Evolutionary conservation across 1,140 invertebrate genomes (phyloP).

Genomic region (Ceratosolen solmsi): DNA sequence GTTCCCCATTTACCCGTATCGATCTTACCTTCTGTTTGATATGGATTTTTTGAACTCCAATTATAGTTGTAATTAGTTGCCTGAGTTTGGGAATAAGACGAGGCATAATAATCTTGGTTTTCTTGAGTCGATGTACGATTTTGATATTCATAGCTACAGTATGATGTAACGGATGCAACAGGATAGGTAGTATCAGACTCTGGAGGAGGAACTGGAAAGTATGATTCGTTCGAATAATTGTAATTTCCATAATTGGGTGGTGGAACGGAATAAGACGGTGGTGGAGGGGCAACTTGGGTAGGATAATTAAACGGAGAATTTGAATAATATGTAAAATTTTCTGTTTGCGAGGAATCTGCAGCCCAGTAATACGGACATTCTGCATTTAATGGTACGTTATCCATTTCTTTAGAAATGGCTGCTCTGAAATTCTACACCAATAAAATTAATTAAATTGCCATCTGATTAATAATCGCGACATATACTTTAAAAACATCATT

Average conservation of each 20-base stretch:
- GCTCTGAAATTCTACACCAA: slow-evolving; percentile 26
- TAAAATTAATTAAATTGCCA: not conserved
- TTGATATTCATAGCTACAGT: slow-evolving; percentile 50
- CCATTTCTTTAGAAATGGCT: slow-evolving; percentile 55
- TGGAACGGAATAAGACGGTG: slow-evolving; percentile 56
- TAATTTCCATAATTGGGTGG: slow-evolving; percentile 54
- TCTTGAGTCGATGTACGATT: slow-evolving; percentile 41
- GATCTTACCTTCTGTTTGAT: slow-evolving; percentile 53
- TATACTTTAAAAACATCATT: not conserved
- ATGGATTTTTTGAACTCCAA: slow-evolving; percentile 52
- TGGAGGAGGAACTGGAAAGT: slow-evolving; percentile 56
- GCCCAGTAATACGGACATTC: slow-evolving; percentile 60
- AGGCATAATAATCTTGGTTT: slow-evolving; percentile 46
- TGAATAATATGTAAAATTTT: slow-evolving; percentile 58
- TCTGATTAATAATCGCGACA: not conserved
- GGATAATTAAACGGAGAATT: slow-evolving; percentile 54
- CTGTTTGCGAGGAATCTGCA: slow-evolving; percentile 48
- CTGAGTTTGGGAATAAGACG: slow-evolving; percentile 45
- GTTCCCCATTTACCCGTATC: slow-evolving; percentile 34
- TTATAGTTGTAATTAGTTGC: slow-evolving; percentile 49
- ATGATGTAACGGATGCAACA: slow-evolving; percentile 33
- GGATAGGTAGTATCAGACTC: slow-evolving; percentile 31
- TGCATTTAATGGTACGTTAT: slow-evolving; percentile 56
- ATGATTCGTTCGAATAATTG: slow-evolving; percentile 53
- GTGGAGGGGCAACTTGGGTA: slow-evolving; percentile 54